phyloP scores from a whole-genome alignment of 2,888 invertebrate species.

The Elmis aenea region DNA sequence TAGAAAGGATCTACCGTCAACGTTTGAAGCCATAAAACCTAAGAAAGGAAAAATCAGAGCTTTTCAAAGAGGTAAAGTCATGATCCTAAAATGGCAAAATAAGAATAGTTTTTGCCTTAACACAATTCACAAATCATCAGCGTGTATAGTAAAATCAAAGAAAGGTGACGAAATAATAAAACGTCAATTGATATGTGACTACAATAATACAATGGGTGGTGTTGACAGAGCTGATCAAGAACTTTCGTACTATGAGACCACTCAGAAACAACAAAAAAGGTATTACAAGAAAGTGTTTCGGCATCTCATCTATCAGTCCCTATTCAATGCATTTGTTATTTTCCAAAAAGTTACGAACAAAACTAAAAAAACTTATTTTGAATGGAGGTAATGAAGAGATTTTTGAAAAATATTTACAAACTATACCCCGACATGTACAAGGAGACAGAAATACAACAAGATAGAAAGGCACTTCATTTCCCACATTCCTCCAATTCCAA shows the following conservation, averaged over 20 bases:
- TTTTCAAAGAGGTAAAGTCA: slow-evolving; percentile 21
- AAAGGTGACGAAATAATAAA: slow-evolving; percentile 10
- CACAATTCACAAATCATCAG: slow-evolving; percentile 11
- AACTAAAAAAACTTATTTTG: too few relatives aligned
- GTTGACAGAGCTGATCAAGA: too few relatives aligned
- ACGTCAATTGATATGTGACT: slow-evolving; percentile 18
- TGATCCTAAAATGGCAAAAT: slow-evolving; percentile 21
- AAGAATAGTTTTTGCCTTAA: slow-evolving; percentile 11
- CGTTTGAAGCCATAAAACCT: slow-evolving; percentile 5
- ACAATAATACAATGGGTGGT: slow-evolving; percentile 24
- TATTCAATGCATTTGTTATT: too few relatives aligned
- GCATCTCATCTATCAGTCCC: too few relatives aligned
- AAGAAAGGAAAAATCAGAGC: slow-evolving; percentile 19
- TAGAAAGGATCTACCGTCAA: slow-evolving; percentile 17
- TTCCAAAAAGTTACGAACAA: too few relatives aligned
- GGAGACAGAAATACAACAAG: too few relatives aligned
- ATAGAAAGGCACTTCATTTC: too few relatives aligned
- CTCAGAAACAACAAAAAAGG: slow-evolving; percentile 21
- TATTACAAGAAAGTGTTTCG: slow-evolving; percentile 10
- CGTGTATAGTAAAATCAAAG: slow-evolving; percentile 5
- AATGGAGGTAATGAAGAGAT: too few relatives aligned
- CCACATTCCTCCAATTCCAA: too few relatives aligned
- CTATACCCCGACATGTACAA: too few relatives aligned
- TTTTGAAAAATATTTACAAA: too few relatives aligned
- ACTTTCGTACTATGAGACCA: slow-evolving; percentile 15